Evolutionary conservation across 2,113 vertebrate genomes (phyloP).

Genomic region (Mola mola): DNA sequence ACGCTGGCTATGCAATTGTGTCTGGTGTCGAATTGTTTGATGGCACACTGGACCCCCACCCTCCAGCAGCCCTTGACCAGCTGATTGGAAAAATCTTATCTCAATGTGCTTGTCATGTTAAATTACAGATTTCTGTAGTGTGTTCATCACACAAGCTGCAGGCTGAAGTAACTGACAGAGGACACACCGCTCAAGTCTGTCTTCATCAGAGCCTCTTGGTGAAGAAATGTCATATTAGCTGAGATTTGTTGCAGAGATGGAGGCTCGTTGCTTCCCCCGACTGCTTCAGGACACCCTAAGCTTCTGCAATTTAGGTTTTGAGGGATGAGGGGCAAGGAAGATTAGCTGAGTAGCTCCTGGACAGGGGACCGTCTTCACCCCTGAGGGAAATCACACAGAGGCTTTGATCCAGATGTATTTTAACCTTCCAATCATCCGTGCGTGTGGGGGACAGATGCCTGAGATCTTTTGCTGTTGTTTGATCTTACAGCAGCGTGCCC

Average conservation of each 20-base stretch:
- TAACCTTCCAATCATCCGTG: background rate
- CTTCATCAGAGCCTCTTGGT: background rate
- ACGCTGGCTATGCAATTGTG: background rate
- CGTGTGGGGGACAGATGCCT: background rate
- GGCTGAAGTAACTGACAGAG: background rate
- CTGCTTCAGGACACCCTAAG: background rate
- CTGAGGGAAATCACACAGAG: background rate
- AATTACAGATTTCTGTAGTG: constrained; percentile 13
- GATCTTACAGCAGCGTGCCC: background rate
- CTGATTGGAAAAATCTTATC: constrained; percentile 13
- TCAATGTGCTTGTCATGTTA: constrained; percentile 12
- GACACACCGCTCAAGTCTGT: background rate
- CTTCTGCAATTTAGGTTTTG: background rate
- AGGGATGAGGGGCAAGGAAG: background rate
- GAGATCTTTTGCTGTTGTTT: background rate
- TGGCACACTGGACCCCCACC: background rate
- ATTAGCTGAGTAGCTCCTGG: background rate
- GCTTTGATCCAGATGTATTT: background rate
- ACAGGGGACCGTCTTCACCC: background rate
- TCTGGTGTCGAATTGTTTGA: constrained; percentile 3
- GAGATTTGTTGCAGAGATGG: background rate
- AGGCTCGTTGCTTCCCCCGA: background rate
- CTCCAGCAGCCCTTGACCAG: constrained; percentile 3
- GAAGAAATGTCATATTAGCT: background rate
- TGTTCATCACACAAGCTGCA: background rate